Evolutionary conservation across 2,888 invertebrate genomes (phyloP), one percentile per base, ranked within the genome.

Genomic region (Tinea pellionella): DNA sequence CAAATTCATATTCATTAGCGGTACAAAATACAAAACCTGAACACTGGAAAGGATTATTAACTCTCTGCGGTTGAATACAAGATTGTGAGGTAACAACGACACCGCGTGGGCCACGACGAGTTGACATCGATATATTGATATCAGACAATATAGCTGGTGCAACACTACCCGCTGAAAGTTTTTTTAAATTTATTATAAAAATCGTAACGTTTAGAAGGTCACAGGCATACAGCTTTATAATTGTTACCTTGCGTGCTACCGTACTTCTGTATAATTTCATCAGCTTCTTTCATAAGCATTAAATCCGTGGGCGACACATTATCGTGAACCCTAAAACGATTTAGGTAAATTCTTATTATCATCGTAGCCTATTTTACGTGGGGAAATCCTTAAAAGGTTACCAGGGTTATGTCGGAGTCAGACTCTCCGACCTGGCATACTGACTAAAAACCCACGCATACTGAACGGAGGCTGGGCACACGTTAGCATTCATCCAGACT

Each of bases 191-290:
- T n/a, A 12, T 4, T 13, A 42, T 42, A 2, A 4, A 2, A 13
- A 42, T 4, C 24, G 6, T 24, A 24, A 24, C 3, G 24, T 24
- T n/a, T 6, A 24, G 24, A 24, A 6, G 24, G 2, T 6, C 24
- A 24, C 6, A 2, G 24, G 6, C 6, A 24, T 24, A 24, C 24
- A 24, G 2, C 24, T 24, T 3, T 6, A 24, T n/a, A n/a, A n/a
- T n/a, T n/a, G n/a, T 24, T 24, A 24, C 24, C 24, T 2, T 24
- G 24, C 3, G 24, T 24, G 24, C 24, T 78, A 2, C 81, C 80
- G 63, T 78, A 83, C 67, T 80, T 85, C 63, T 77, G 78, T 60
- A 86, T 67, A 59, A 86, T 82, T 69, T 84, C 83, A 64, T 86
- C 86, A 0, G 83, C 86, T 69, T 87, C 86, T 1, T 73, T 67